Evolutionary conservation across 2,113 vertebrate genomes (phyloP).

Genomic region (Seriola quinqueradiata): DNA sequence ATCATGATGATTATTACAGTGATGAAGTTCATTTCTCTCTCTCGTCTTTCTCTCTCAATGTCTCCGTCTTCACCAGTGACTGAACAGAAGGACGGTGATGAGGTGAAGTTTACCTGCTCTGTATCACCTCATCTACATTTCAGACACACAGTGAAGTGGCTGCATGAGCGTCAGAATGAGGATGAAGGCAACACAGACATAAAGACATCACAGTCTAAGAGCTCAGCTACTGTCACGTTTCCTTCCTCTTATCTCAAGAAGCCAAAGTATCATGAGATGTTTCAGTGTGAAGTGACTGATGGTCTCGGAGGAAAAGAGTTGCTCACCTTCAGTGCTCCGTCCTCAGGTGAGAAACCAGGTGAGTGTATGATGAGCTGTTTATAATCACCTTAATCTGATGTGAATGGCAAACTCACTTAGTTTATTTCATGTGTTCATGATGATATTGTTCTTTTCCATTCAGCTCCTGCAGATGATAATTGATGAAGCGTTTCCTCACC

Average conservation of each 20-base stretch:
- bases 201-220: not conserved
- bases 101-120: not conserved
- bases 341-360: not conserved
- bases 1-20: not conserved
- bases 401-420: too few relatives aligned
- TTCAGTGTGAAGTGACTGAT: not conserved
- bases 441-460: too few relatives aligned
- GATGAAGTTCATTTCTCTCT: not conserved
- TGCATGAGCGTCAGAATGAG: not conserved
- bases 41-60: not conserved
- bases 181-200: not conserved
- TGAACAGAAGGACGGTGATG: too few relatives aligned
- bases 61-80: too few relatives aligned
- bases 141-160: not conserved
- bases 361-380: too few relatives aligned
- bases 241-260: not conserved
- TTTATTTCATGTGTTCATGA: too few relatives aligned
- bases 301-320: fast-evolving
- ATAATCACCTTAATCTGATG: too few relatives aligned
- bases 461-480: too few relatives aligned
- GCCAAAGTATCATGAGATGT: not conserved
- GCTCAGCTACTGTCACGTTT: not conserved
- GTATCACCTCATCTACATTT: fast-evolving
- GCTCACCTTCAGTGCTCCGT: not conserved
- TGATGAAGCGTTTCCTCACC: too few relatives aligned